phyloP scores from a whole-genome alignment of 92 coral and sea anemone genomes.

The Ricordea florida region DNA sequence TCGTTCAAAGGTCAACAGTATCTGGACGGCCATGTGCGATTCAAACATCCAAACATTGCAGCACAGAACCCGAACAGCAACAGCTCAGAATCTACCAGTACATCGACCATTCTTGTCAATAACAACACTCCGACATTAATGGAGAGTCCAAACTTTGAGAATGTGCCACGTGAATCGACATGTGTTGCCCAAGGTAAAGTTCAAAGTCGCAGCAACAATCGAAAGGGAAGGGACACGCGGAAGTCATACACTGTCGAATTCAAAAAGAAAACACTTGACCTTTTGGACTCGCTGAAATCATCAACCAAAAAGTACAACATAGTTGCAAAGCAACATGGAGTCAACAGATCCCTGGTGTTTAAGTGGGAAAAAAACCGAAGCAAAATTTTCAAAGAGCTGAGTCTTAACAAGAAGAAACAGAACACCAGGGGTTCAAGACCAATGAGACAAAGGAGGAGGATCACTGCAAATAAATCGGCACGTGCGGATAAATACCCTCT shows the following conservation, averaged over 20 bases:
- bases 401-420: conserved; percentile 31
- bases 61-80: conserved; percentile 34
- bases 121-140: conserved; percentile 38
- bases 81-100: conserved; percentile 39
- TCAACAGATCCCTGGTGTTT: conserved; percentile 60
- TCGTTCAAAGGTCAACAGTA: conserved; percentile 47
- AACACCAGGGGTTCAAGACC: conserved; percentile 42
- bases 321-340: conserved; percentile 66
- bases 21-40: conserved; percentile 62
- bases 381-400: conserved; percentile 33
- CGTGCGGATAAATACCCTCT: conserved; percentile 58
- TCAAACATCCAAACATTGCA: conserved; percentile 53
- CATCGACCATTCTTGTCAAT: conserved; percentile 36
- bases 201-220: conserved; percentile 46
- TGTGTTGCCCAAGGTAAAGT: conserved; percentile 2
- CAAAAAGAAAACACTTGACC: conserved; percentile 66
- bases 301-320: conserved; percentile 32
- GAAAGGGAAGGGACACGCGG: conserved; percentile 50
- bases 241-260: conserved; percentile 74
- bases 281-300: conserved; percentile 47
- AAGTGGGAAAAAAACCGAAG: conserved; percentile 72
- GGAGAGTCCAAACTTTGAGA: conserved; percentile 30
- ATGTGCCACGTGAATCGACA: conserved; percentile 25
- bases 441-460: conserved; percentile 42
- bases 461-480: conserved; percentile 5